Base-by-base conservation (phyloP, 2,797 vertebrate species). In the Poeciliopsis paucimaculata region DNA sequence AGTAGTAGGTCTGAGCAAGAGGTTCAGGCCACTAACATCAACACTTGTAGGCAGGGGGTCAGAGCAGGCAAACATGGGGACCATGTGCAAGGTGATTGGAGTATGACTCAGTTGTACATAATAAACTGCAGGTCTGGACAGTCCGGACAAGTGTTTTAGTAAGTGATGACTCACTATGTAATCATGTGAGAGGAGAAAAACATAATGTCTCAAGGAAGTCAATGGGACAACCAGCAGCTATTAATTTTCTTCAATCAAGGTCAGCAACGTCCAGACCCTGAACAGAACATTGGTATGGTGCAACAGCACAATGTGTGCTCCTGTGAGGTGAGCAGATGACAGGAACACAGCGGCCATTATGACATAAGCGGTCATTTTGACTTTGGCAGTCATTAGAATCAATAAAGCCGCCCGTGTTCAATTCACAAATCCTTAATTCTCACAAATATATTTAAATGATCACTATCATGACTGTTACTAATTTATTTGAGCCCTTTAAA, bases 41-140 rank as follows among this genome's bases (percentile, higher is more conserved):
- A 45, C 39, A 28, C 23, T 13, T 16, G 23, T 70, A n/a, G 4
- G 20, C 64, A 39, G 20, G 62, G 36, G 64, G 36, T 68, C 20
- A 68, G 64, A 41, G 36, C 39, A 43, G 26, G 23, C 2, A 45
- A 7, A 13, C 39, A 45, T 43, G 41, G 39, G 66, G n/a, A 45
- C 18, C 64, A 41, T 16, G 20, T 46, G 55, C 39, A 46, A 72
- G 26, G 26, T 72, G 39, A 71, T 0, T 47, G 71, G 4, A 51
- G 46, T 51, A 26, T 73, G 46, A 73, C 18, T 73, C 28, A 36
- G 46, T 20, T 51, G 5, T 36, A 23, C 70, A 89, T 70, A 43
- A 43, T 68, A 41, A 66, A n/a, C 11, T 43, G 41, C 45, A 45
- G 66, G 26, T 39, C n/a, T 45, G 41, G 66, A 70, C 36, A 43